Conservation (phyloP, 2,888 invertebrate genomes). For the Ellobium chinense region DNA sequence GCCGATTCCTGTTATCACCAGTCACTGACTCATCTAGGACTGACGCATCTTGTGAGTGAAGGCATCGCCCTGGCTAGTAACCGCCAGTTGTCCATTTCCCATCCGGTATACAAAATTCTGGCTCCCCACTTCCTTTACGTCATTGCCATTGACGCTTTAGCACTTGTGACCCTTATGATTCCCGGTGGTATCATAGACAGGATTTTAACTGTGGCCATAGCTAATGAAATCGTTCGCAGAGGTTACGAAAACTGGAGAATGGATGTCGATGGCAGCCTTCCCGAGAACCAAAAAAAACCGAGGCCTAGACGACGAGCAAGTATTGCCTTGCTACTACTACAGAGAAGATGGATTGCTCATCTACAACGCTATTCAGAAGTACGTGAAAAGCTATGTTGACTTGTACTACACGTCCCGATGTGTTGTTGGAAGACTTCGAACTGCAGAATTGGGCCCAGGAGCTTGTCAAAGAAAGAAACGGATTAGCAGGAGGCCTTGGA, state of each 20-base stretch:
- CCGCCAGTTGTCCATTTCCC: slow-evolving; percentile 78
- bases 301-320: too few relatives aligned
- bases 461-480: slow-evolving; percentile 64
- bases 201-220: too few relatives aligned
- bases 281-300: slow-evolving; percentile 44
- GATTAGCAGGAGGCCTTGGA: slow-evolving; percentile 65
- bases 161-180: too few relatives aligned
- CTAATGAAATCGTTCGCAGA: too few relatives aligned
- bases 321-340: too few relatives aligned
- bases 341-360: too few relatives aligned
- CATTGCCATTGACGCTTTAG: slow-evolving; percentile 59
- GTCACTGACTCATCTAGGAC: slow-evolving; percentile 77
- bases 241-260: slow-evolving; percentile 40
- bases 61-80: slow-evolving; percentile 78
- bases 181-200: too few relatives aligned
- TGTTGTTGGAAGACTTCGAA: slow-evolving; percentile 69
- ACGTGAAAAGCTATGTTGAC: too few relatives aligned
- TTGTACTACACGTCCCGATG: too few relatives aligned
- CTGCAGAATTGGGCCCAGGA: slow-evolving; percentile 76
- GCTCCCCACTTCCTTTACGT: slow-evolving; percentile 80
- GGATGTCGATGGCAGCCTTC: slow-evolving; percentile 38
- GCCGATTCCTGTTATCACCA: slow-evolving; percentile 79
- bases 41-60: slow-evolving; percentile 80
- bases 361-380: too few relatives aligned
- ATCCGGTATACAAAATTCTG: slow-evolving; percentile 79